Evolutionary conservation across 2,113 vertebrate genomes (phyloP).

Genomic region (Zapornia atra): DNA sequence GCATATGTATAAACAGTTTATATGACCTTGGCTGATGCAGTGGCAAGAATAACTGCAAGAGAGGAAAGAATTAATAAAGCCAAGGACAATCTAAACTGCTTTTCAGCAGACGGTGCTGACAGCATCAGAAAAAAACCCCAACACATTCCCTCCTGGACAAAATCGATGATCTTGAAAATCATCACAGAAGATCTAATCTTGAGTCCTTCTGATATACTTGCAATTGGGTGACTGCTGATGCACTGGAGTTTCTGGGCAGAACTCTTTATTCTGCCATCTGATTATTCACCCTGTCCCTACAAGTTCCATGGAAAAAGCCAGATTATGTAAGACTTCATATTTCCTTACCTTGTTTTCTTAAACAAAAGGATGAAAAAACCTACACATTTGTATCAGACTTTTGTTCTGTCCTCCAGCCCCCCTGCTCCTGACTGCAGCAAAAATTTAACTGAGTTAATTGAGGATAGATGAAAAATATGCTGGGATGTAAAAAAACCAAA

Average conservation of each 20-base stretch:
- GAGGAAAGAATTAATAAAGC: constrained; percentile 45
- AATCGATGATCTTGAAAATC: constrained; percentile 59
- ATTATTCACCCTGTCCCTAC: not conserved
- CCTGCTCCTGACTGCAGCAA: not conserved
- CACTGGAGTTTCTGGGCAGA: constrained; percentile 6
- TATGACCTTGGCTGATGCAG: not conserved
- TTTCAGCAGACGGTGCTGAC: constrained; percentile 48
- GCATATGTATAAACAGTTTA: not conserved
- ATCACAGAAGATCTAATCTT: constrained; percentile 52
- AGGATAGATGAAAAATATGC: not conserved
- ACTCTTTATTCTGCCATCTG: not conserved
- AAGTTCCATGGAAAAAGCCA: not conserved
- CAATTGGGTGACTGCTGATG: constrained; percentile 36
- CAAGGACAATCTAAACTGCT: constrained; percentile 50
- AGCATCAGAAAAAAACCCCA: not conserved
- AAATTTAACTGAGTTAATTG: not conserved
- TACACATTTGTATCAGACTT: not conserved
- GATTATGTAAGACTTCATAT: not conserved
- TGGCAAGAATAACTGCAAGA: not conserved
- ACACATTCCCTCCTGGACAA: not conserved
- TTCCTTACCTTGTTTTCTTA: not conserved
- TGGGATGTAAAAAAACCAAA: not conserved
- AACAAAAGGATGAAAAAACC: not conserved
- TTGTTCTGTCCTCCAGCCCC: not conserved
- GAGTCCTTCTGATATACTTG: not conserved